phyloP scores from a whole-genome alignment of 92 coral and sea anemone species.

The Virgularia gustaviana region DNA sequence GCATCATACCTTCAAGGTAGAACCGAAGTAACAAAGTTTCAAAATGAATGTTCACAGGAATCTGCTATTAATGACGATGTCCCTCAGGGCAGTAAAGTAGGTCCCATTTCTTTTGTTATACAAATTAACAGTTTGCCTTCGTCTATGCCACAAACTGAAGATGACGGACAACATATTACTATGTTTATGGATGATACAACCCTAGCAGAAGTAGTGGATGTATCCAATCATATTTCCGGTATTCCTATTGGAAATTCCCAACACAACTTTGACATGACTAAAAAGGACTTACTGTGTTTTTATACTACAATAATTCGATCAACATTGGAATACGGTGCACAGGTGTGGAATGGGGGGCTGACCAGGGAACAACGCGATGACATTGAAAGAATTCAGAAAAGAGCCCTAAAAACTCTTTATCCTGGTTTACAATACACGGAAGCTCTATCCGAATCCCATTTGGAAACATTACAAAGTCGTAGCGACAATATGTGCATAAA shows the following conservation, averaged over 20 bases:
- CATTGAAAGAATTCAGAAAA: conserved; percentile 23
- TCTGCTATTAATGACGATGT: background rate
- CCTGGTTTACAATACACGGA: background rate
- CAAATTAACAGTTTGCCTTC: background rate
- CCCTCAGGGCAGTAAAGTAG: conserved; percentile 1
- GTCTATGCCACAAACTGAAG: no score
- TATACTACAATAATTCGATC: background rate
- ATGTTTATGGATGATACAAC: no score
- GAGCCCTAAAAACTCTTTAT: conserved; percentile 3
- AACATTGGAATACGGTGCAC: conserved; percentile 11
- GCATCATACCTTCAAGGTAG: background rate
- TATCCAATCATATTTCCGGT: no score
- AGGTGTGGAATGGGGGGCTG: conserved; percentile 18
- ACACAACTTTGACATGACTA: background rate
- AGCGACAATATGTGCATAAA: background rate
- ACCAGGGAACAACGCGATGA: conserved; percentile 4
- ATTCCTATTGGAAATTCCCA: conserved; percentile 2
- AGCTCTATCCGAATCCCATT: background rate
- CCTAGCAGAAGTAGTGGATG: no score
- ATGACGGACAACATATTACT: no score
- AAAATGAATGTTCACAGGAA: background rate
- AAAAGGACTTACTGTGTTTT: background rate
- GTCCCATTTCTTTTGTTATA: background rate
- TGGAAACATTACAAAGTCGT: background rate
- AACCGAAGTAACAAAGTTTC: background rate